A percentile compares a stretch with the other conserved stretches of the same genome.
Conservation (phyloP, 2,888 invertebrate species). For the Lochmaea crataegi region DNA sequence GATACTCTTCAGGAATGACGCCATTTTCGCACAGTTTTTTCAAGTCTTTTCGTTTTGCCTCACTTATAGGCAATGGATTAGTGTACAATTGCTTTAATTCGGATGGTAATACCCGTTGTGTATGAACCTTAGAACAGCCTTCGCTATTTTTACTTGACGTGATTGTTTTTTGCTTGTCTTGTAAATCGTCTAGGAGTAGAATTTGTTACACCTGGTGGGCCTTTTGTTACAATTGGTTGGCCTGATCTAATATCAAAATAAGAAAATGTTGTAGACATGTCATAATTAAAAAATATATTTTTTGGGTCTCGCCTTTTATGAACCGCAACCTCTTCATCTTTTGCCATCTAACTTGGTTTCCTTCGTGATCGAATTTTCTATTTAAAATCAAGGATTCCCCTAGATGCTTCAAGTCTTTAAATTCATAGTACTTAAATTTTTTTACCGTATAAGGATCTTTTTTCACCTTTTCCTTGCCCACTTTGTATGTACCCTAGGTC, state of each 20-base stretch:
- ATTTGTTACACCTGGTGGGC: neutral
- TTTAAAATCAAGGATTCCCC: neutral
- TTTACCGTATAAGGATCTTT: neutral
- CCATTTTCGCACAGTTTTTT: neutral
- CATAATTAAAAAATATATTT: no score
- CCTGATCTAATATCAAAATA: neutral
- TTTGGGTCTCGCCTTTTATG: slow-evolving; percentile 12
- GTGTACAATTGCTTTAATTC: neutral
- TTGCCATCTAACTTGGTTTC: neutral
- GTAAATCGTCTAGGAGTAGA: neutral
- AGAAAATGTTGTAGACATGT: neutral
- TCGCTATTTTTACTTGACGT: neutral
- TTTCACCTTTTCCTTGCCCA: slow-evolving; percentile 3
- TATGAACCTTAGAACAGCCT: neutral
- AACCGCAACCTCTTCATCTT: neutral
- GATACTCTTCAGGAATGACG: slow-evolving; percentile 4
- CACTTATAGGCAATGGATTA: neutral
- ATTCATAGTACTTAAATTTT: neutral
- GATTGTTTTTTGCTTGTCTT: neutral
- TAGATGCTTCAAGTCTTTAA: neutral
- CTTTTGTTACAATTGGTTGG: neutral
- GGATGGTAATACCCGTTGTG: neutral
- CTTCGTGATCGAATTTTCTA: slow-evolving; percentile 6
- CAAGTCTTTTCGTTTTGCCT: slow-evolving; percentile 5
- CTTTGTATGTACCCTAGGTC: slow-evolving; percentile 3